Evolutionary conservation across 1,140 invertebrate genomes (phyloP).

Genomic region (Pogonomyrmex californicus): DNA sequence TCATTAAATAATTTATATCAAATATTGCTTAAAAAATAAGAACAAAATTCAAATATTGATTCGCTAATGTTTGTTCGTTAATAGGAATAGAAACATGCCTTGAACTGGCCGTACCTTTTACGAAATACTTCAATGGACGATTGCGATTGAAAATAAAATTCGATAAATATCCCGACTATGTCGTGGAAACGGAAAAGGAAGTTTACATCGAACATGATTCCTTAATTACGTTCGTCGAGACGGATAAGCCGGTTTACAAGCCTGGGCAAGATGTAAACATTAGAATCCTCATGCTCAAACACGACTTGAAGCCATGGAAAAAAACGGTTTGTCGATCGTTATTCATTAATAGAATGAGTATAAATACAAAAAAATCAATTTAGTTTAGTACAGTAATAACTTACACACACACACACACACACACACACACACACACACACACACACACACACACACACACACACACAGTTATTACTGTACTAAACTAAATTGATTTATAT

Average conservation of each 20-base stretch:
- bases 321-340: constrained; percentile 81
- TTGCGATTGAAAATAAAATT: constrained; percentile 87
- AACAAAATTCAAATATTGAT: neutral
- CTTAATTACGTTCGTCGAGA: constrained; percentile 87
- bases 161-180: constrained; percentile 86
- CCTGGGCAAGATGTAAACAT: constrained; percentile 89
- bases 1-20: constrained; percentile 16
- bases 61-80: neutral
- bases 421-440: no score
- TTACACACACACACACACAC: no score
- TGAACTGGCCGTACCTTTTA: constrained; percentile 82
- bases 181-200: constrained; percentile 85
- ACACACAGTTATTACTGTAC: no score
- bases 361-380: neutral
- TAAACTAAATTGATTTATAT: no score
- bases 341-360: neutral
- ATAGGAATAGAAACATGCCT: constrained; percentile 83
- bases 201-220: constrained; percentile 85
- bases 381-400: neutral
- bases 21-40: neutral
- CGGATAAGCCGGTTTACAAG: constrained; percentile 89
- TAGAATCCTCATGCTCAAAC: constrained; percentile 86
- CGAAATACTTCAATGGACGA: constrained; percentile 81
- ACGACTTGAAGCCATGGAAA: constrained; percentile 86
- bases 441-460: no score